Evolutionary conservation across 2,113 vertebrate species (phyloP).

Genomic region (Notiomystis cincta): DNA sequence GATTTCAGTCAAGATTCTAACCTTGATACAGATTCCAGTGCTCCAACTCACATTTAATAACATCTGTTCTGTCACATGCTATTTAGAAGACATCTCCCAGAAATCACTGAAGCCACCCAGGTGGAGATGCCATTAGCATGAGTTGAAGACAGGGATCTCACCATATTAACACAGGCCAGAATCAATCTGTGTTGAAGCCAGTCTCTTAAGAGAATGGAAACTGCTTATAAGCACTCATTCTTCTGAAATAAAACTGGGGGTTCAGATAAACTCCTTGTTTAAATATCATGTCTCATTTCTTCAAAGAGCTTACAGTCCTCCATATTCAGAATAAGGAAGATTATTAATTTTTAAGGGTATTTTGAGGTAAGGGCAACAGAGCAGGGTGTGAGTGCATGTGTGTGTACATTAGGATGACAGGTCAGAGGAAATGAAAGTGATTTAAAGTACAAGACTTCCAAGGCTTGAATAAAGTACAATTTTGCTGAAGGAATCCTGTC

Average conservation of each 20-base stretch:
- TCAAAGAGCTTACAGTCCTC: background rate
- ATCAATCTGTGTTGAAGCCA: background rate
- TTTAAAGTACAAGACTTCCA: background rate
- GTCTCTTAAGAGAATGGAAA: background rate
- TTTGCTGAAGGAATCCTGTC: background rate
- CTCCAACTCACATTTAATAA: background rate
- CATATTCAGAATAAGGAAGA: background rate
- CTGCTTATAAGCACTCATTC: background rate
- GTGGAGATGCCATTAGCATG: background rate
- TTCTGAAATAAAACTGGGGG: background rate
- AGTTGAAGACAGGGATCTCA: background rate
- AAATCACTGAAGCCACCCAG: background rate
- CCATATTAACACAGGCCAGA: background rate
- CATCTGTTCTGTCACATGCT: background rate
- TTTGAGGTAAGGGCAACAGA: background rate
- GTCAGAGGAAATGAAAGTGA: background rate
- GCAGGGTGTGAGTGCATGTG: rapidly evolving
- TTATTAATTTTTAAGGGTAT: background rate
- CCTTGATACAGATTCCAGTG: background rate
- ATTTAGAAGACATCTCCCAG: background rate
- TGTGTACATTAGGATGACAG: background rate
- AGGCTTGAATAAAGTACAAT: background rate
- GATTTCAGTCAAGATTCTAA: background rate
- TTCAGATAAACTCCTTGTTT: background rate
- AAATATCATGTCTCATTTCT: background rate